Base-by-base conservation (phyloP, 2,888 invertebrate genomes). In the Polydrusus cervinus region DNA sequence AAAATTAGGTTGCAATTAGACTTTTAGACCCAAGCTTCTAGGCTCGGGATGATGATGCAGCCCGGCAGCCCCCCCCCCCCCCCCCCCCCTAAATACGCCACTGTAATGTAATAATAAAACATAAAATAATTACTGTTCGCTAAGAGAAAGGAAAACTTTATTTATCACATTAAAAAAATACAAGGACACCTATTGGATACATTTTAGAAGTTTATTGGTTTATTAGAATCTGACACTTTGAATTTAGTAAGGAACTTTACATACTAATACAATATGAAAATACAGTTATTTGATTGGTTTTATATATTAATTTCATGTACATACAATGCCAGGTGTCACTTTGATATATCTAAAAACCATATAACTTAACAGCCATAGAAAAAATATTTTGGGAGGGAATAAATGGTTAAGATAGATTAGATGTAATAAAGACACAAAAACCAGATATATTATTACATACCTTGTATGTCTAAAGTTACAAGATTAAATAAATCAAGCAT, bases 221-320 rank as follows among this genome's bases (percentile, higher is more conserved):
- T 67, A 67, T 60, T 14, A 66, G 38, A 72, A 66, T 53, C 66
- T 47, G 65, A 65, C 57, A 72, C 72, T 71, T 71, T 66, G 72
- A 66, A 49, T 60, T 43, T 72, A 38, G 57, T 20, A 47, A 71
- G 72, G 72, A 72, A 72, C 72, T 66, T 72, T 66, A 72, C 64
- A 65, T 47, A 55, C 60, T 61, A 73, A 25, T 49, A 73, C 62
- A 62, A 67, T 73, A 73, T 45, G 73, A 73, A 73, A 73, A 73
- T 73, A 73, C 61, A 71, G 34, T 64, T 71, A 71, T 64, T 66
- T 67, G 30, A 25, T 62, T 70, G 20, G 10, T 20, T 62, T 70
- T 25, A 20, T 60, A 7, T 14, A 55, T 34, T 55, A 34, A 7
- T 20, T 34, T 53, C 25, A 34, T 34, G 10, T 53, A 53, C 25